These are phyloP conservation scores for Zeuzera pyrina DNA, from an alignment of 2,888 invertebrate genomes.

Conservation along the genomic window DNA sequence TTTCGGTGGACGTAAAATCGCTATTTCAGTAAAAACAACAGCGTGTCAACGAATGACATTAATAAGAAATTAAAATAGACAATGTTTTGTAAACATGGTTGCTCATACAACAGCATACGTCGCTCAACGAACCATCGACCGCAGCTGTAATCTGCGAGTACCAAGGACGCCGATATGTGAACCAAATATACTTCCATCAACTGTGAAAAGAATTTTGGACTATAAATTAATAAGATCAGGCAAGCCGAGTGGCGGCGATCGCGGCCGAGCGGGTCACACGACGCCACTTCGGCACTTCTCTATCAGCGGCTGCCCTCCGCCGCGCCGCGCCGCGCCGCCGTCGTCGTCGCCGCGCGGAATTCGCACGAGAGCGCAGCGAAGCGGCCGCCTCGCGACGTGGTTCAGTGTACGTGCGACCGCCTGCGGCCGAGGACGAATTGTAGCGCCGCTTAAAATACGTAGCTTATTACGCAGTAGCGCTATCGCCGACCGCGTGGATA, in stretches of 20 bases:
- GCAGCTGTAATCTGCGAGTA: conserved; percentile 20
- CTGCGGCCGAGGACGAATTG: conserved; percentile 52
- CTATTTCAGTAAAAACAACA: too few species aligned
- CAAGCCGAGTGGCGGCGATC: conserved; percentile 34
- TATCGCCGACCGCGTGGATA: conserved; percentile 62
- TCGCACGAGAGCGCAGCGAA: conserved; percentile 52
- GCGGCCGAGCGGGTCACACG: conserved; percentile 41
- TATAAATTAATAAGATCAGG: conserved; percentile 23
- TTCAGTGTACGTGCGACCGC: conserved; percentile 67
- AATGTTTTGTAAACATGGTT: too few species aligned
- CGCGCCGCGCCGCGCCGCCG: conserved; percentile 23
- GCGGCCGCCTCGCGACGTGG: conserved; percentile 60
- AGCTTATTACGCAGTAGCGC: conserved; percentile 68
- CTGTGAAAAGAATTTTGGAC: conserved; percentile 34
- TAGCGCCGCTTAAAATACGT: conserved; percentile 39
- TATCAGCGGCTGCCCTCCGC: conserved; percentile 45
- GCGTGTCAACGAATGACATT: too few species aligned
- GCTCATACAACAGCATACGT: too few species aligned
- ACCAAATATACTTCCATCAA: conserved; percentile 24
- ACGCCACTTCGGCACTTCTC: conserved; percentile 51
- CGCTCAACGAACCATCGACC: too few species aligned
- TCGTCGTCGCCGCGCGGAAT: conserved; percentile 61
- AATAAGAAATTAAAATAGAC: too few species aligned
- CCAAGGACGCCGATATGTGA: conserved; percentile 29
- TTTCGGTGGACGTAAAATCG: too few species aligned